Conservation (phyloP, 2,888 invertebrate genomes). For the Tridacna crocea region DNA sequence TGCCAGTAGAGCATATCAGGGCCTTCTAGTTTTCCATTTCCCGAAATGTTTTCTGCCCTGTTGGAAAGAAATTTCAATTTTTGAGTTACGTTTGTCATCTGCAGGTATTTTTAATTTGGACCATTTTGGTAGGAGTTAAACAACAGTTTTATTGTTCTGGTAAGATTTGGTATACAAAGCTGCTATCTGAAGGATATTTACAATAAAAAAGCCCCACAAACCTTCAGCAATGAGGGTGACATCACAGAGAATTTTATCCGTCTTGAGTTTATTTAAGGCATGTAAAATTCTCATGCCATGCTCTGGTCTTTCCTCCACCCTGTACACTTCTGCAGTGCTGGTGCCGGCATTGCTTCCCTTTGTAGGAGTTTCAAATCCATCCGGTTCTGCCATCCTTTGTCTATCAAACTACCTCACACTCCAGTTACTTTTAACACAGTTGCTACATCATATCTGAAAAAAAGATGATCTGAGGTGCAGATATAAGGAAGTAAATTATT, state of each 20-base stretch:
- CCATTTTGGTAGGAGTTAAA: no score
- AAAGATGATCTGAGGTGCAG: not conserved
- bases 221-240: conserved; percentile 84
- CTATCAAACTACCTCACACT: conserved; percentile 2
- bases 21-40: no score
- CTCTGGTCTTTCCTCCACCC: conserved; percentile 79
- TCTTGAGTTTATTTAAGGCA: conserved; percentile 82
- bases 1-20: no score
- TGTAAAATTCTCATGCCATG: conserved; percentile 83
- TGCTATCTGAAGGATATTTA: no score
- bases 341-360: conserved; percentile 51
- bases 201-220: conserved; percentile 41
- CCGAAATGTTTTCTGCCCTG: no score
- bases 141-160: no score
- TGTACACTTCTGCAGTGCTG: conserved; percentile 69
- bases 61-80: no score
- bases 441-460: conserved; percentile 13
- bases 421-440: not conserved
- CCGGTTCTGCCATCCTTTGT: conserved; percentile 55
- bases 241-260: conserved; percentile 83
- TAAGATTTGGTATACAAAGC: no score
- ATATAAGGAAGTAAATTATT: not conserved
- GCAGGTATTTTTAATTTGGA: no score
- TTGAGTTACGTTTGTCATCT: no score
- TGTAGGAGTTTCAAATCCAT: conserved; percentile 50